These are phyloP conservation scores for Hydractinia symbiolongicarpus DNA, from an alignment of 30 jellyfish, hydroid and myxozoan species.

Conservation along the genomic window DNA sequence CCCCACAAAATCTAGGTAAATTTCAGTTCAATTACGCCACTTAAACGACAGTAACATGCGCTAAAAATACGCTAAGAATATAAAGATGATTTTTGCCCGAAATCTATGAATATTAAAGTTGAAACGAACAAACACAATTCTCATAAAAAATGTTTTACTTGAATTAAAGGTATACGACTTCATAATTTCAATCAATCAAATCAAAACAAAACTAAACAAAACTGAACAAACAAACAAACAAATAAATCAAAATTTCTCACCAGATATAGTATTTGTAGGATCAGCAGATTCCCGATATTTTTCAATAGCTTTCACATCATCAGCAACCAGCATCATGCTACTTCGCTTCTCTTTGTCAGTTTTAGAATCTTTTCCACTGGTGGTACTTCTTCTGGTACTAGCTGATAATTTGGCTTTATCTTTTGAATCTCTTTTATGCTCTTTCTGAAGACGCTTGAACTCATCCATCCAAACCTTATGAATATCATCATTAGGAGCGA, in stretches of 20 bases:
- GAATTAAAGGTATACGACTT: background rate
- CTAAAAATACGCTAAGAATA: too few relatives aligned
- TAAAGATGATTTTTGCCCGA: too few relatives aligned
- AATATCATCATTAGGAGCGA: constrained; percentile 52
- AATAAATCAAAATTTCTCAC: constrained; percentile 10
- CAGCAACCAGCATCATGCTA: constrained; percentile 64
- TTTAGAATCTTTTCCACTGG: constrained; percentile 6
- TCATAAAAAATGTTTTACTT: too few relatives aligned
- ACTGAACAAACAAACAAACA: background rate
- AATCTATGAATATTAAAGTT: too few relatives aligned
- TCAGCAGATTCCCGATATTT: constrained; percentile 62
- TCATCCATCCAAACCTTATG: constrained; percentile 48
- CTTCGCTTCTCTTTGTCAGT: constrained; percentile 62
- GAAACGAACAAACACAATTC: too few relatives aligned
- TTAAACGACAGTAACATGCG: too few relatives aligned
- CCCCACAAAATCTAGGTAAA: too few relatives aligned
- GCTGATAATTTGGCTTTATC: background rate
- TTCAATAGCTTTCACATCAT: constrained; percentile 71
- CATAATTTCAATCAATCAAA: background rate
- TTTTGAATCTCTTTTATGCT: constrained; percentile 25
- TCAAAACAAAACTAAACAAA: background rate
- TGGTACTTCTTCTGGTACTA: background rate
- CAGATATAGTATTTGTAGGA: constrained; percentile 72
- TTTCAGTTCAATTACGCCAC: too few relatives aligned
- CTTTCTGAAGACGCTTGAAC: constrained; percentile 39